Percentiles rank a stretch among this genome's conserved stretches.
phyloP scores from a whole-genome alignment of 2,113 vertebrate species.

The Erythrocercus mccallii region DNA sequence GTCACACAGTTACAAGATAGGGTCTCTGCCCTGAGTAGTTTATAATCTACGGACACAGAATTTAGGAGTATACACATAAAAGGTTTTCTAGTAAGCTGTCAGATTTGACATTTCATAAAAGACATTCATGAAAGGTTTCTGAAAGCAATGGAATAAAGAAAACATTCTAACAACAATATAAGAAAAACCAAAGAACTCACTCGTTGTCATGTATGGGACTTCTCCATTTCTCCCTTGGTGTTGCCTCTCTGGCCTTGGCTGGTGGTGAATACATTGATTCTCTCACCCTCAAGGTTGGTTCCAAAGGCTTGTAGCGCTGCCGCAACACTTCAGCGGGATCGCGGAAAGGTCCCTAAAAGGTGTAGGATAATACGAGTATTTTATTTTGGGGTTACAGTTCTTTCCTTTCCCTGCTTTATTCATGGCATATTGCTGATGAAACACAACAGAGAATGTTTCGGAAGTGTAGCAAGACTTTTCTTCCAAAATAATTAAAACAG shows the following conservation, averaged over 20 bases:
- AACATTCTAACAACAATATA: neutral
- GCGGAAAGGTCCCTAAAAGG: conserved; percentile 81
- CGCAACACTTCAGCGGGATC: conserved; percentile 72
- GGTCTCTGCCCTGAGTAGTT: neutral
- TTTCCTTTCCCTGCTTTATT: neutral
- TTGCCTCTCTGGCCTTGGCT: conserved; percentile 70
- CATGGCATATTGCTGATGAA: neutral
- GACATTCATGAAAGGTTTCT: conserved; percentile 6
- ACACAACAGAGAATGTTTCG: neutral
- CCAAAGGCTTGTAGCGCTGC: conserved; percentile 81
- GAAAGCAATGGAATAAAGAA: neutral
- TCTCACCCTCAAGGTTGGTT: conserved; percentile 77
- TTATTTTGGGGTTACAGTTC: neutral
- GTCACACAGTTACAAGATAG: conserved; percentile 24
- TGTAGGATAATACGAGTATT: conserved; percentile 4
- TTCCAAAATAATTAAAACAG: conserved; percentile 31
- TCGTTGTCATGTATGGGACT: conserved; percentile 55
- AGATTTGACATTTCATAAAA: conserved; percentile 58
- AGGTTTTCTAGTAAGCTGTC: conserved; percentile 40
- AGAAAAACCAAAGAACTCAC: conserved; percentile 66
- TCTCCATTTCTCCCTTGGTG: conserved; percentile 59
- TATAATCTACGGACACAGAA: conserved; percentile 23
- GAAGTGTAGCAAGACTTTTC: neutral
- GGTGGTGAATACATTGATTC: conserved; percentile 71
- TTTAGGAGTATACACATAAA: neutral